phyloP scores from a whole-genome alignment of 2,113 vertebrate genomes.

The Herpetotheres cachinnans region DNA sequence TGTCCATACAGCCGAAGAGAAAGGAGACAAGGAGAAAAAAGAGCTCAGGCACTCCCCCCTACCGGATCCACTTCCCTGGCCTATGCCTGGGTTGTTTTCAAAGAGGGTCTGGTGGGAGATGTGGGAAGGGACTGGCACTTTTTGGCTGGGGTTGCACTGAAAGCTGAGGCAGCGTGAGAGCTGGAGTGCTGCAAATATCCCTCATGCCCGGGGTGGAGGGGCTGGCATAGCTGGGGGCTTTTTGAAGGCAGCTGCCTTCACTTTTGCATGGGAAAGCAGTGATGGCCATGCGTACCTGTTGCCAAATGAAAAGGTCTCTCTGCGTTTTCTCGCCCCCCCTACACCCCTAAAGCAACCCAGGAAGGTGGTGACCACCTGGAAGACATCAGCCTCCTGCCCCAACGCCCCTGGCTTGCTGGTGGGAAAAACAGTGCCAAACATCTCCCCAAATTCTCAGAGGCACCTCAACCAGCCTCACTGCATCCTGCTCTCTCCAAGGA shows the following conservation, averaged over 20 bases:
- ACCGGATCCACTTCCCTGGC: background rate
- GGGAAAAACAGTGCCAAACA: background rate
- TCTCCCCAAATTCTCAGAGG: background rate
- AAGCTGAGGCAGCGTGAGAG: background rate
- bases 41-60: background rate
- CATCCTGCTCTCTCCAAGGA: background rate
- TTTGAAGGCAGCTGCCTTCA: background rate
- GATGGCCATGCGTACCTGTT: background rate
- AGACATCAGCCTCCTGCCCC: background rate
- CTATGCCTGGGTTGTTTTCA: background rate
- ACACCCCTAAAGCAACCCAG: background rate
- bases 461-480: fast-evolving
- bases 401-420: fast-evolving
- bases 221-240: background rate
- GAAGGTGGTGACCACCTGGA: background rate
- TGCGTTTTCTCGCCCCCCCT: background rate
- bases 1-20: background rate
- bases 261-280: background rate
- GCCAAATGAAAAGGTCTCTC: fast-evolving
- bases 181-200: background rate
- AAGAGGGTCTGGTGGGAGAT: background rate
- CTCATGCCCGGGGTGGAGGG: background rate
- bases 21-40: background rate
- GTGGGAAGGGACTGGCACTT: background rate
- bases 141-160: background rate